Base-by-base conservation (phyloP, 2,797 vertebrate genomes). In the Austrolebias charrua region DNA sequence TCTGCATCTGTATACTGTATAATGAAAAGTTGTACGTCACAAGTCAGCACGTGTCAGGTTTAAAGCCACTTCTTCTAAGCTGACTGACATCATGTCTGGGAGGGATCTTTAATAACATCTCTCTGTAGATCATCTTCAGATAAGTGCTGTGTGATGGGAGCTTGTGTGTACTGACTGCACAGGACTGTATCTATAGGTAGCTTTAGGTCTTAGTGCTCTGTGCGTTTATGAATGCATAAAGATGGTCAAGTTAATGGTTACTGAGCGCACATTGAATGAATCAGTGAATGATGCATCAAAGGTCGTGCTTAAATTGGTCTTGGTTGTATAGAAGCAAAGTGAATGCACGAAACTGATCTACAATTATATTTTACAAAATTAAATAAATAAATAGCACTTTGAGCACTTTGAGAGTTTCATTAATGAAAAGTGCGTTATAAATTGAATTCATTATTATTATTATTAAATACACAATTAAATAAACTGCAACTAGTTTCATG, bases 31-130 rank as follows among this genome's bases (percentile, higher is more conserved):
- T 85, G 40, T 44, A 75, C 44, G 67, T 84, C 81, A 81, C 66
- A 49, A 63, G 69, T 59, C 28, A 20, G 52, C 20, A 19, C 66
- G 70, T 81, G 84, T 85, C 72, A 79, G 47, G 46, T 78, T 80
- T 88, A 84, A 88, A 86, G 79, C 85, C 80, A 72, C 56, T 66
- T n/a, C n/a, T n/a, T 77, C 68, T 79, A 67, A 75, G 77, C 65
- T 63, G 73, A 86, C 83, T 91, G 89, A 89, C 84, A 86, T 90
- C 85, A 90, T 74, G 88, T 90, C 86, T 90, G 84, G 78, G 63
- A 69, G 66, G 80, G 67, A 83, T 83, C 79, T 80, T 55, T 91
- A 91, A 90, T 88, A 88, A 89, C 81, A 86, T 69, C 78, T 80
- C 70, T 51, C 73, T 80, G 56, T 74, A 76, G 74, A 88, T 88